These are phyloP conservation scores for Panagrolaimus sp. DNA, from an alignment of 1,140 invertebrate genomes.

Conservation along the genomic window DNA sequence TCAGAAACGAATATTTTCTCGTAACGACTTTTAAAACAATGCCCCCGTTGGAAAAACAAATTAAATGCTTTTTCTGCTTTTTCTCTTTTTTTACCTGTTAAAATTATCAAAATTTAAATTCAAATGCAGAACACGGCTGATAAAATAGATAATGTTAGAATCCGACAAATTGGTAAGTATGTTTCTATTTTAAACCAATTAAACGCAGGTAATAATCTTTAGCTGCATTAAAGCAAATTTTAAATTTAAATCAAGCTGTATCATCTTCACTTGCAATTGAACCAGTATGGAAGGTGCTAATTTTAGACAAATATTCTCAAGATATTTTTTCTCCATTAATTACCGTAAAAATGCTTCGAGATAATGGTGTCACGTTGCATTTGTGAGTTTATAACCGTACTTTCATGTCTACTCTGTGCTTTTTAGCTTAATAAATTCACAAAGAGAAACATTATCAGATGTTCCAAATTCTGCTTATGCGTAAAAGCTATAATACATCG, in stretches of 20 bases:
- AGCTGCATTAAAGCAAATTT: conserved; percentile 53
- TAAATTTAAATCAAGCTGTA: conserved; percentile 55
- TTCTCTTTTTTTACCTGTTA: too few relatives aligned
- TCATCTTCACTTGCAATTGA: conserved; percentile 43
- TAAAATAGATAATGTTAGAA: conserved; percentile 17
- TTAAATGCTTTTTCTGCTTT: too few relatives aligned
- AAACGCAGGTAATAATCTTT: background rate
- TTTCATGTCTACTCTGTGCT: background rate
- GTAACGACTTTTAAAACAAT: too few relatives aligned
- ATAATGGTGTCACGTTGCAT: conserved; percentile 91
- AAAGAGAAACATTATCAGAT: conserved; percentile 90
- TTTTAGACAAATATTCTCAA: conserved; percentile 90
- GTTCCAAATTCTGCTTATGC: too few relatives aligned
- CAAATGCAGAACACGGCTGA: background rate
- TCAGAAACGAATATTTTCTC: too few relatives aligned
- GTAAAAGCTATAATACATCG: too few relatives aligned
- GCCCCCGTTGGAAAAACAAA: too few relatives aligned
- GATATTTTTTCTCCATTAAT: conserved; percentile 95
- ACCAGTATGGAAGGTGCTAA: conserved; percentile 66
- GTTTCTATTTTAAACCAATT: background rate
- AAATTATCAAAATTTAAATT: background rate
- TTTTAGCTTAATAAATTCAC: conserved; percentile 68
- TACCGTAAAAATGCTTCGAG: conserved; percentile 87
- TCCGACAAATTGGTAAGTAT: conserved; percentile 18
- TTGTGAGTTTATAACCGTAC: conserved; percentile 67